phyloP scores from a whole-genome alignment of 1,140 invertebrate genomes.

The Ladona fulva region DNA sequence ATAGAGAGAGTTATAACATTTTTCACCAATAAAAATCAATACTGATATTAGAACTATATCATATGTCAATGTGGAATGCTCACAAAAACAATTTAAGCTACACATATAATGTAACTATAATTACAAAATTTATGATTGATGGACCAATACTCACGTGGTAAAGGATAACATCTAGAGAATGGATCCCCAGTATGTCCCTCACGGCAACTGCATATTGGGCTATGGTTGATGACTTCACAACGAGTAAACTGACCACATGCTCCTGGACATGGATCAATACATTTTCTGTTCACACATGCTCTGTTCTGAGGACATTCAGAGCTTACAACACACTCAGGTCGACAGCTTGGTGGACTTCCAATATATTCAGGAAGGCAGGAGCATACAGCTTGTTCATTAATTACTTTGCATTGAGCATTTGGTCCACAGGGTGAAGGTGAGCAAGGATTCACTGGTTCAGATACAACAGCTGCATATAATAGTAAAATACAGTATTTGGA shows the following conservation, averaged over 20 bases:
- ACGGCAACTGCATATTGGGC: constrained; percentile 46
- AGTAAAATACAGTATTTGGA: background rate
- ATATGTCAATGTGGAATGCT: constrained; percentile 55
- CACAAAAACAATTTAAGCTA: constrained; percentile 54
- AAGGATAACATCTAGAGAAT: constrained; percentile 39
- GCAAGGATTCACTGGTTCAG: constrained; percentile 44
- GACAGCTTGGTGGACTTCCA: constrained; percentile 50
- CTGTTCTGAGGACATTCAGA: constrained; percentile 53
- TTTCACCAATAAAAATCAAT: constrained; percentile 61
- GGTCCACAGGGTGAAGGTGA: constrained; percentile 62
- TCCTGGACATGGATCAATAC: constrained; percentile 49
- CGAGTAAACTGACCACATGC: constrained; percentile 49
- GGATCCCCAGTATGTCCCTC: constrained; percentile 47
- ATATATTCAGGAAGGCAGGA: constrained; percentile 51
- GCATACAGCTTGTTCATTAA: constrained; percentile 49
- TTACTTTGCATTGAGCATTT: constrained; percentile 51
- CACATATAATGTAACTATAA: constrained; percentile 63
- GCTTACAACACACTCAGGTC: constrained; percentile 52
- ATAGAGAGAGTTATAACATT: too few relatives aligned
- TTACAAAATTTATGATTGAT: constrained; percentile 60
- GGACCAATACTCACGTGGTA: constrained; percentile 30
- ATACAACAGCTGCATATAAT: constrained; percentile 22
- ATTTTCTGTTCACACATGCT: constrained; percentile 48
- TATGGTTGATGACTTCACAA: constrained; percentile 48
- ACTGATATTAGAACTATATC: constrained; percentile 57